A percentile compares a stretch with the other conserved stretches of the same genome.
Evolutionary conservation across 2,113 vertebrate species (phyloP).

Genomic region (Isurus oxyrinchus): DNA sequence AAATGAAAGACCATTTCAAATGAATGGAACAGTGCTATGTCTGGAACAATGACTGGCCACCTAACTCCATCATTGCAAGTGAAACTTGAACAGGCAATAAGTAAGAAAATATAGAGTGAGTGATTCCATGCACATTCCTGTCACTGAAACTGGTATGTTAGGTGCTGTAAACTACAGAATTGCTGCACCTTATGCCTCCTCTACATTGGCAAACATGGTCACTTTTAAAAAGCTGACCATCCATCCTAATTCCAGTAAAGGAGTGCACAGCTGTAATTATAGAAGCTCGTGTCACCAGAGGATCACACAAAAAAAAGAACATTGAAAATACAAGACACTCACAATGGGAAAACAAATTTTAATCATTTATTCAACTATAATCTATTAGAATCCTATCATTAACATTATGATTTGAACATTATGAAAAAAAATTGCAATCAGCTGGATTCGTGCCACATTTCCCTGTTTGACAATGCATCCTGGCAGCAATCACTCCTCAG

Average conservation of each 20-base stretch:
- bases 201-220: background rate
- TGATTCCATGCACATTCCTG: background rate
- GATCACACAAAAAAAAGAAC: background rate
- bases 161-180: background rate
- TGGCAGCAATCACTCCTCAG: background rate
- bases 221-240: background rate
- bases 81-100: background rate
- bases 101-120: background rate
- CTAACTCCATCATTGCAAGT: background rate
- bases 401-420: background rate
- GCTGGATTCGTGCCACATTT: background rate
- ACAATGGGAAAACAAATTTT: background rate
- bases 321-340: background rate
- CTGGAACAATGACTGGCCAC: background rate
- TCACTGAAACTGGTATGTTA: background rate
- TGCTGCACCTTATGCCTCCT: background rate
- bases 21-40: background rate
- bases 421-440: background rate
- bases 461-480: background rate
- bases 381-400: background rate
- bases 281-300: background rate
- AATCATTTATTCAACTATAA: background rate
- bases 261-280: background rate
- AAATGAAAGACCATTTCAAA: too few relatives aligned
- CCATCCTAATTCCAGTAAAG: background rate